phyloP scores from a whole-genome alignment of 2,888 invertebrate species.

The Dioctria rufipes region DNA sequence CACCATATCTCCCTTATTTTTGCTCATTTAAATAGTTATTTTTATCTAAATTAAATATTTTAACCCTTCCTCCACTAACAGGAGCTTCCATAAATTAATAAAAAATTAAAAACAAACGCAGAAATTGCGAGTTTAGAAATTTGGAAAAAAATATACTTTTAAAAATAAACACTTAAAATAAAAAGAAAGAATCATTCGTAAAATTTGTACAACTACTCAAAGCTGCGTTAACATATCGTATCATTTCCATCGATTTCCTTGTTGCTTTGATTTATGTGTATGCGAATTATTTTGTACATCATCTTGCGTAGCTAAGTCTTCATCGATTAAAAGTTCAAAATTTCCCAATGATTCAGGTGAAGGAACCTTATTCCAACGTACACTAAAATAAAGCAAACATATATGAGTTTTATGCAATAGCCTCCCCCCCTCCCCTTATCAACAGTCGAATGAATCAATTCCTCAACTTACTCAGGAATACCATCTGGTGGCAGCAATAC shows the following conservation, averaged over 20 bases:
- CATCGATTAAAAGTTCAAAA: slow-evolving; percentile 88
- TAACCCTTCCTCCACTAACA: too few relatives aligned
- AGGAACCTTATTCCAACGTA: slow-evolving; percentile 89
- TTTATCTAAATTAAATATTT: too few relatives aligned
- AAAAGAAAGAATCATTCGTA: too few relatives aligned
- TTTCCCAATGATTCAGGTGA: slow-evolving; percentile 82
- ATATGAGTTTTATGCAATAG: neutral
- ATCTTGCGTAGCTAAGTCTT: slow-evolving; percentile 82
- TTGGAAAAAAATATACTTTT: too few relatives aligned
- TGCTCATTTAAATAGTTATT: too few relatives aligned
- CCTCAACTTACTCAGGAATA: slow-evolving; percentile 80
- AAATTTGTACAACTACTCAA: too few relatives aligned
- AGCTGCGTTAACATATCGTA: neutral
- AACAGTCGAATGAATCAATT: neutral
- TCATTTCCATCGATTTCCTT: slow-evolving; percentile 60
- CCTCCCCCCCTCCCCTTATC: neutral
- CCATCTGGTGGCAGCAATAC: slow-evolving; percentile 92
- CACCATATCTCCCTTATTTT: too few relatives aligned
- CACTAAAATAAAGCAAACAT: slow-evolving; percentile 71
- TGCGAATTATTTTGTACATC: slow-evolving; percentile 67
- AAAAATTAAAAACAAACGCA: too few relatives aligned
- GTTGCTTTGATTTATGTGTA: slow-evolving; percentile 24
- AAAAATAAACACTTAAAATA: neutral
- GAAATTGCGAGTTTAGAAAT: too few relatives aligned
- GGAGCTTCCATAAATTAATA: too few relatives aligned